Evolutionary conservation across 2,888 invertebrate genomes (phyloP).

Genomic region (Patella pellucida): DNA sequence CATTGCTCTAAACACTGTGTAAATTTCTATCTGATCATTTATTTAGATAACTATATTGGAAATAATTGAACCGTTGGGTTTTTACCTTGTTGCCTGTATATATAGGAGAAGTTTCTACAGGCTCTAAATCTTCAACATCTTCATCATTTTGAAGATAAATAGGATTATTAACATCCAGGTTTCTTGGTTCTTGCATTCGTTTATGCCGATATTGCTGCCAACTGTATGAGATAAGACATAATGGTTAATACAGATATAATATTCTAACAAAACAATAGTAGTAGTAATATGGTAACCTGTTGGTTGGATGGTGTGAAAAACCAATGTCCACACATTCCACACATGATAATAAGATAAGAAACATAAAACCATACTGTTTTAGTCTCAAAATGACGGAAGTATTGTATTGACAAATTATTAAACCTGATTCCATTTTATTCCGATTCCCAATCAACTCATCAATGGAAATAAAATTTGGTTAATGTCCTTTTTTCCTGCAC

Average conservation of each 20-base stretch:
- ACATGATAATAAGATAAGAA: background rate
- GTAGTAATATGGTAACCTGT: too few species aligned
- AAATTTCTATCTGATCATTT: too few species aligned
- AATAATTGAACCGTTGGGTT: too few species aligned
- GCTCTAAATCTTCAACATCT: constrained; percentile 75
- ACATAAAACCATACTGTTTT: background rate
- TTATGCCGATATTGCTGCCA: constrained; percentile 57
- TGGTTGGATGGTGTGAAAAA: background rate
- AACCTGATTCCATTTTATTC: too few species aligned
- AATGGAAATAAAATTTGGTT: too few species aligned
- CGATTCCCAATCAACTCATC: too few species aligned
- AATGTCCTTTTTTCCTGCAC: too few species aligned
- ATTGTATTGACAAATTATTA: too few species aligned
- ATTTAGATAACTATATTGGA: too few species aligned
- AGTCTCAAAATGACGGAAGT: background rate
- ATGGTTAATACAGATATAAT: too few species aligned
- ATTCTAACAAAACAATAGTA: too few species aligned
- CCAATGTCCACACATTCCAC: constrained; percentile 7
- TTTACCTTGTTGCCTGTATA: constrained; percentile 29
- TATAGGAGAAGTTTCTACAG: constrained; percentile 34
- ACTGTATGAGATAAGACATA: constrained; percentile 31
- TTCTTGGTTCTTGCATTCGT: constrained; percentile 51
- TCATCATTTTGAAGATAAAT: constrained; percentile 57
- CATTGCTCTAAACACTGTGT: too few species aligned
- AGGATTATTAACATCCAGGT: constrained; percentile 58